A percentile compares a stretch with the other conserved stretches of the same genome.
Evolutionary conservation across 2,888 invertebrate species (phyloP).

Genomic region (Belgica antarctica): DNA sequence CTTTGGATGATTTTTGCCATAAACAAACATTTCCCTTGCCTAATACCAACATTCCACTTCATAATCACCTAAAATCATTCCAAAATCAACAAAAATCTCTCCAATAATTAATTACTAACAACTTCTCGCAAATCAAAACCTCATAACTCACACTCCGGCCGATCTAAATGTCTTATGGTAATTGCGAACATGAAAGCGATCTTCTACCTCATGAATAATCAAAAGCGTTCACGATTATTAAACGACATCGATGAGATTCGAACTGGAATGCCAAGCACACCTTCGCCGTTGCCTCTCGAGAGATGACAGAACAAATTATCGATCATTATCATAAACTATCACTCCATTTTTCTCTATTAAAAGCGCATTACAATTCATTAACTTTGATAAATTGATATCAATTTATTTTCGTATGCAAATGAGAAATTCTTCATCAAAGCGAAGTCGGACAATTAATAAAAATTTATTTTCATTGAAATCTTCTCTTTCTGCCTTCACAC

Average conservation of each 20-base stretch:
- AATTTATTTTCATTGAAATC: constrained; percentile 40
- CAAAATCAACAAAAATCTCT: too few species aligned
- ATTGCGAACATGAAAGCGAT: constrained; percentile 14
- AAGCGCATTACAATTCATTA: constrained; percentile 41
- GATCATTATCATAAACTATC: constrained; percentile 42
- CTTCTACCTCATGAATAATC: constrained; percentile 24
- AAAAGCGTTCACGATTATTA: constrained; percentile 9
- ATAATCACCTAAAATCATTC: too few species aligned
- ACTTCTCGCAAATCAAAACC: too few species aligned
- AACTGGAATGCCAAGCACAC: constrained; percentile 18
- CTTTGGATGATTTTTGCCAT: too few species aligned
- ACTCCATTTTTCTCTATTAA: constrained; percentile 41
- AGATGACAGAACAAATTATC: constrained; percentile 40
- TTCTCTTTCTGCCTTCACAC: constrained; percentile 28
- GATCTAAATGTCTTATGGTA: constrained; percentile 26
- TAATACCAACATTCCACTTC: too few species aligned
- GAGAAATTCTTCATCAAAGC: constrained; percentile 28
- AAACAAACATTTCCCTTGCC: too few species aligned
- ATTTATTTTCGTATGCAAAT: constrained; percentile 41
- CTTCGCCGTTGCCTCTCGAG: background rate
- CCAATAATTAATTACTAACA: too few species aligned
- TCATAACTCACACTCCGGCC: too few species aligned
- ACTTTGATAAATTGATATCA: constrained; percentile 40
- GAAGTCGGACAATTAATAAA: constrained; percentile 34
- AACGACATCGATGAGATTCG: background rate